Percentiles rank a stretch among this genome's conserved stretches.
These are phyloP conservation scores for Leptobrachium leishanense DNA, from an alignment of 2,113 vertebrate species.

Conservation along the genomic window DNA sequence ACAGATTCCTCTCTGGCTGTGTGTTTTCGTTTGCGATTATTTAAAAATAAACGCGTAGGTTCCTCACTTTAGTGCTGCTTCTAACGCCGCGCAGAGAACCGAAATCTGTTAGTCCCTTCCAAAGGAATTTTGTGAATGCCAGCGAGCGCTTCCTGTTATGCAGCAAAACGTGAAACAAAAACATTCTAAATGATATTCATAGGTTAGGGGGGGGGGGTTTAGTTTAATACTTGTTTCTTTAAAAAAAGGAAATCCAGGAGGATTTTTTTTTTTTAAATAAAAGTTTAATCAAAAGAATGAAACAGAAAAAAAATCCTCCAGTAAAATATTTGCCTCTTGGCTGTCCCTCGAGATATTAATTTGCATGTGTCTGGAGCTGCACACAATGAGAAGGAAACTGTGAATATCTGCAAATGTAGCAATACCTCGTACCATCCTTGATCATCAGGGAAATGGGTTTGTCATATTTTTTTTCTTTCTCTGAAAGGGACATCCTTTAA, in stretches of 20 bases:
- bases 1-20: no score
- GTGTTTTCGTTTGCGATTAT: no score
- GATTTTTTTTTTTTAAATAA: conserved; percentile 21
- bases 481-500: no score
- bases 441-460: no score
- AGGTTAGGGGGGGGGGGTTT: background rate
- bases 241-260: background rate
- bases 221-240: no score
- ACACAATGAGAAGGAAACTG: background rate
- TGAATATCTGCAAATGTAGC: background rate
- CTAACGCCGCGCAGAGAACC: background rate
- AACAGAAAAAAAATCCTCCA: background rate
- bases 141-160: conserved; percentile 36
- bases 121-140: conserved; percentile 31
- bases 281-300: conserved; percentile 5
- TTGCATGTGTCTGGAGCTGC: background rate
- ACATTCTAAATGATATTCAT: conserved; percentile 11
- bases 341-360: conserved; percentile 1
- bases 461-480: no score
- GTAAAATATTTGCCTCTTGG: conserved; percentile 2
- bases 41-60: no score
- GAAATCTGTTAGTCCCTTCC: conserved; percentile 16
- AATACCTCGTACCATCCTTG: no score
- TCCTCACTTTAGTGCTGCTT: no score
- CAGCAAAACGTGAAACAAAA: background rate